These are phyloP conservation scores for Hyphantria cunea DNA, from an alignment of 1,140 invertebrate species.

Conservation along the genomic window DNA sequence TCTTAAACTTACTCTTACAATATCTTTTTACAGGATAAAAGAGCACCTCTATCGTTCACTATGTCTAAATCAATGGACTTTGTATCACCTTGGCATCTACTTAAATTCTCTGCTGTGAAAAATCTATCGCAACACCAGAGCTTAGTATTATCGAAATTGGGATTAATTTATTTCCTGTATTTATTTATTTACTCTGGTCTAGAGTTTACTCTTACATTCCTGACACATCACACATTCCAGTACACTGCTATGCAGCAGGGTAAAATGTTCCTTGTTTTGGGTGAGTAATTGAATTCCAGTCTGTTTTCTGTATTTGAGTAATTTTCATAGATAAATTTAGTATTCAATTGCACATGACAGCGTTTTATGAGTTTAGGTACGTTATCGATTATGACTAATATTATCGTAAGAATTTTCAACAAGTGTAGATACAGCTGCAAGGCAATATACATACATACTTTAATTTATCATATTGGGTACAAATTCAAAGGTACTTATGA, in stretches of 20 bases:
- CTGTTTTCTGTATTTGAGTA: neutral
- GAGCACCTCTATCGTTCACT: slow-evolving; percentile 85
- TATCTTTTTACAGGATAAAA: slow-evolving; percentile 84
- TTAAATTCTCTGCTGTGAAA: slow-evolving; percentile 85
- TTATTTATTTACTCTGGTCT: slow-evolving; percentile 98
- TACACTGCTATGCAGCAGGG: slow-evolving; percentile 98
- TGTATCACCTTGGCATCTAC: slow-evolving; percentile 81
- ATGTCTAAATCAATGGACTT: slow-evolving; percentile 89
- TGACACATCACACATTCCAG: slow-evolving; percentile 95
- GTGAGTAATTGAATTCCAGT: slow-evolving; percentile 68
- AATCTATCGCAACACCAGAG: slow-evolving; percentile 83
- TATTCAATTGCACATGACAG: too few relatives aligned
- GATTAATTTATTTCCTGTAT: slow-evolving; percentile 96
- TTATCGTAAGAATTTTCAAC: too few relatives aligned
- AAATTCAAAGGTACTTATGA: too few relatives aligned
- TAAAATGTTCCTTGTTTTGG: slow-evolving; percentile 98
- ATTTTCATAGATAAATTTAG: neutral
- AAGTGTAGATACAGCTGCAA: too few relatives aligned
- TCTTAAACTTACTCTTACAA: slow-evolving; percentile 30
- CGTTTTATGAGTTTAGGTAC: too few relatives aligned
- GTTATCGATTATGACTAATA: too few relatives aligned
- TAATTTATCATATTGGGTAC: too few relatives aligned
- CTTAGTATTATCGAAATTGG: slow-evolving; percentile 87
- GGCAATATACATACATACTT: too few relatives aligned
- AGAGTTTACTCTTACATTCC: slow-evolving; percentile 98